Base-by-base conservation (phyloP, 2,797 vertebrate species). In the Syndactyla subalaris region DNA sequence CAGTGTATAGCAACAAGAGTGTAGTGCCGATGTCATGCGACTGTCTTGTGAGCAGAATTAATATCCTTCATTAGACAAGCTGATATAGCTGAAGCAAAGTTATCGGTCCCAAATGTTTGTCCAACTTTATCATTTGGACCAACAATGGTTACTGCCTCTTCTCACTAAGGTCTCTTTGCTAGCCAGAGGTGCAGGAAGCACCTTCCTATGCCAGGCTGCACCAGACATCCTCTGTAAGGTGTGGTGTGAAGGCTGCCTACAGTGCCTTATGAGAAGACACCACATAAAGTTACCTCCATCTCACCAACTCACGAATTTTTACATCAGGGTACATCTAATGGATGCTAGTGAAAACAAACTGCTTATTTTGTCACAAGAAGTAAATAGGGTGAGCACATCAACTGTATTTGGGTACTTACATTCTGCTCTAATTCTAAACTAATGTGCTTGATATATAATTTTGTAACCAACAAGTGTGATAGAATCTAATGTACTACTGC, bases 1-100 rank as follows among this genome's bases (percentile, higher is more conserved):
- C 94, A 96, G 80, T 85, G 83, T 38, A 62, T 58, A 24, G 94
- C 65, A 90, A 71, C 49, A 84, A 84, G 68, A 96, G 95, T 87
- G 62, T 52, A 43, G 43, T 1, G 57, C 51, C 58, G 43, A 55
- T 79, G 80, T 52, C 92, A 59, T 2, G 14, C 72, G 78, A n/a
- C 45, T 82, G 62, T 84, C 58, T 24, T 14, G 30, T 7, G 39
- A 86, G 43, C 26, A 41, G 59, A 84, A 52, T 36, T 52, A 38
- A 29, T 21, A 23, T 1, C 55, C 59, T 57, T 79, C 59, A 57
- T 17, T 74, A 58, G 76, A 54, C 7, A n/a, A 51, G 27, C n/a
- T 65, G 26, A 48, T 23, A 27, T 0, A 52, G 36, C 52, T 59
- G 45, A 34, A 86, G n/a, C 23, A 45, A 88, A 77, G 26, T 51